Evolutionary conservation across 2,113 vertebrate species (phyloP).

Genomic region (Hylia prasina): DNA sequence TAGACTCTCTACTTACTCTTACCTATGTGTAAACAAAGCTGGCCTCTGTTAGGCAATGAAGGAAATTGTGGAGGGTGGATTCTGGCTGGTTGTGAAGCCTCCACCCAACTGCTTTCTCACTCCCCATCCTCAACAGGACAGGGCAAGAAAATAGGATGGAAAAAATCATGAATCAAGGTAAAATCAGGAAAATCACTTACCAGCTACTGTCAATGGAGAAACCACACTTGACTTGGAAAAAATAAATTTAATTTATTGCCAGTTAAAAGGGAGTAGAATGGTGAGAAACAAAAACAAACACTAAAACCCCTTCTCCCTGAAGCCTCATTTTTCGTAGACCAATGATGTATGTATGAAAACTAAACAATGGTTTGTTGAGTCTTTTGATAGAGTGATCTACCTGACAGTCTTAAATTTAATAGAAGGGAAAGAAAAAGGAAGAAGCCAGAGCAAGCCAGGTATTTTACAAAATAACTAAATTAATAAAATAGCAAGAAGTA

Average conservation of each 20-base stretch:
- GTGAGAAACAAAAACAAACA: neutral
- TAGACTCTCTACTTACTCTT: neutral
- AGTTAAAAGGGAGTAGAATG: neutral
- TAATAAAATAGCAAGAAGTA: neutral
- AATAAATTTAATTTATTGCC: neutral
- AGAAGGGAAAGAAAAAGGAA: neutral
- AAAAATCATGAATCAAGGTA: neutral
- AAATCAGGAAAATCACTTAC: neutral
- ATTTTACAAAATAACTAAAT: neutral
- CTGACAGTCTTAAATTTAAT: neutral
- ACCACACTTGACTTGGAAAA: neutral
- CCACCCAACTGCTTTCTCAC: neutral
- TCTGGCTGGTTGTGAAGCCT: neutral
- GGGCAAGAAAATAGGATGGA: neutral
- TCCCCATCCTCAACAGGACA: neutral
- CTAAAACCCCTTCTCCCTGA: rapidly evolving
- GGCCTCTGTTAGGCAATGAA: neutral
- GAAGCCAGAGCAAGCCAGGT: neutral
- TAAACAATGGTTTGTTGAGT: neutral
- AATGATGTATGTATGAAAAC: neutral
- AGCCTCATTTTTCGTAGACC: neutral
- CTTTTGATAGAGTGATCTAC: neutral
- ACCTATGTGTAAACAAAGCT: neutral
- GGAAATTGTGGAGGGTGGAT: neutral
- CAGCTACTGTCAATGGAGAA: neutral